These are phyloP conservation scores for Ormyrus nitidulus DNA, from an alignment of 2,888 invertebrate genomes.

Conservation along the genomic window DNA sequence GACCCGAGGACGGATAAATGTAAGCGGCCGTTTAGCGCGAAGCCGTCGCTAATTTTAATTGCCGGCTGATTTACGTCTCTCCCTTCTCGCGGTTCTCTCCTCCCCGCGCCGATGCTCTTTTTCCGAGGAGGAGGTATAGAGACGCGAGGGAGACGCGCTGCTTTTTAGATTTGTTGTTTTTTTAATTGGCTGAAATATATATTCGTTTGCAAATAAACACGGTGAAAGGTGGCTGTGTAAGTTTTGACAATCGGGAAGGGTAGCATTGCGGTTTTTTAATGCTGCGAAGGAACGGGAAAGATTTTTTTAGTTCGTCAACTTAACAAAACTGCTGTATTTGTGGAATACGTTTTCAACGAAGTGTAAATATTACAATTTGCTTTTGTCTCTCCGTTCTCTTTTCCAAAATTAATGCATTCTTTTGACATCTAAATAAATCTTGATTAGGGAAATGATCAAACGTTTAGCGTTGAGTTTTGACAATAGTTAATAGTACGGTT, in stretches of 20 bases:
- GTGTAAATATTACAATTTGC: too few relatives aligned
- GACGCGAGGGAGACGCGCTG: too few relatives aligned
- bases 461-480: slow-evolving; percentile 26
- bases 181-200: not conserved
- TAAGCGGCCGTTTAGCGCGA: slow-evolving; percentile 74
- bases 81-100: not conserved
- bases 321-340: too few relatives aligned
- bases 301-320: too few relatives aligned
- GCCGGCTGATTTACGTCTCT: slow-evolving; percentile 69
- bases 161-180: not conserved
- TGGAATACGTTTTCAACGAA: too few relatives aligned
- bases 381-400: too few relatives aligned
- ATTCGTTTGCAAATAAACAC: too few relatives aligned
- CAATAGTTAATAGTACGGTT: not conserved
- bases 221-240: not conserved
- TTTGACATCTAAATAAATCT: not conserved
- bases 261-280: too few relatives aligned
- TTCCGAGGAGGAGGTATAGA: not conserved
- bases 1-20: slow-evolving; percentile 73
- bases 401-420: too few relatives aligned
- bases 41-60: slow-evolving; percentile 74
- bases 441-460: slow-evolving; percentile 1
- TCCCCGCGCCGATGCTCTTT: not conserved
- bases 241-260: too few relatives aligned
- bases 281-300: too few relatives aligned